These are phyloP conservation scores for Drosophila setifemur DNA, from an alignment of 1,140 invertebrate species.

Conservation along the genomic window DNA sequence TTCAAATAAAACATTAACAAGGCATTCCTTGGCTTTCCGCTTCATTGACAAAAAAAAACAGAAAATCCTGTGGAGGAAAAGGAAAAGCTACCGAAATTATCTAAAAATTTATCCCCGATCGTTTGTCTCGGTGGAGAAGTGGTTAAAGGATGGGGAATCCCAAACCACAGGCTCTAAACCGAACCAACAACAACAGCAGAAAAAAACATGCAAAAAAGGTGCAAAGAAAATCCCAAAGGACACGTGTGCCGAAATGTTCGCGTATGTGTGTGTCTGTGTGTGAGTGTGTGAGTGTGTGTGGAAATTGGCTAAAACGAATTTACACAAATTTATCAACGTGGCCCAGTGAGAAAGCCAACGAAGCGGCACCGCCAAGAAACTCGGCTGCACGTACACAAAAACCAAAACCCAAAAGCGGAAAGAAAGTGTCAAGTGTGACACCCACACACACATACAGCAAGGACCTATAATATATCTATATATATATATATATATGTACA, in stretches of 20 bases:
- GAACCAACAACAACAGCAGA: not conserved
- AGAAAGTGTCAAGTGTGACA: conserved; percentile 69
- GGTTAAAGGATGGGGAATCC: conserved; percentile 3
- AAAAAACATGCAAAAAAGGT: conserved; percentile 40
- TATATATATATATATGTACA: not conserved
- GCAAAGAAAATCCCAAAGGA: conserved; percentile 61
- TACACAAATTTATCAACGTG: conserved; percentile 80
- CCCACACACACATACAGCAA: conserved; percentile 4
- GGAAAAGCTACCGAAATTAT: conserved; percentile 30
- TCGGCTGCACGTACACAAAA: conserved; percentile 23
- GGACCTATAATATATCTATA: too few relatives aligned
- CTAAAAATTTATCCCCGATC: conserved; percentile 55
- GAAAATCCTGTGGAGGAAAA: too few relatives aligned
- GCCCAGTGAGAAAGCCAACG: conserved; percentile 67
- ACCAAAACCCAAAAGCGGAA: conserved; percentile 56
- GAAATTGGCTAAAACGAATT: conserved; percentile 80
- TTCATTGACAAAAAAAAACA: not conserved
- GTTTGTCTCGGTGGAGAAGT: conserved; percentile 35
- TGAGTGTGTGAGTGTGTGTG: conserved; percentile 37
- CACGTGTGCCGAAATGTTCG: conserved; percentile 50
- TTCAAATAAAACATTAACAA: conserved; percentile 32
- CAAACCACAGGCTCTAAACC: conserved; percentile 26
- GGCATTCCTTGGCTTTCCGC: not conserved
- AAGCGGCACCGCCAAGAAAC: conserved; percentile 49
- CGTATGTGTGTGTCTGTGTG: conserved; percentile 2